phyloP scores from a whole-genome alignment of 2,113 vertebrate genomes.

The Myanophis thanlyinensis region DNA sequence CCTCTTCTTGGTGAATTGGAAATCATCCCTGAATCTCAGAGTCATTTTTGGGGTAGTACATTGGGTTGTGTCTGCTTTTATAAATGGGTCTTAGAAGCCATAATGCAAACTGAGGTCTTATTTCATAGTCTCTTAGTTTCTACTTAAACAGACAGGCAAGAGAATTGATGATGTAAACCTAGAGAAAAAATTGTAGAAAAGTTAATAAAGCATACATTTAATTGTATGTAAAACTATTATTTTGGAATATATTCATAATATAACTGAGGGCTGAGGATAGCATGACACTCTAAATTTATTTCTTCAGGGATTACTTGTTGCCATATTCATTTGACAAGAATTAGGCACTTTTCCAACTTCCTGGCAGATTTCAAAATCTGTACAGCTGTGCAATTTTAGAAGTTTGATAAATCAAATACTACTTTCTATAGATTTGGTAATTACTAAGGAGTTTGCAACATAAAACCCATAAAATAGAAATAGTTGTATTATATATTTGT shows the following conservation, averaged over 20 bases:
- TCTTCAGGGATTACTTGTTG: neutral
- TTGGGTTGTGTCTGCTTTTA: neutral
- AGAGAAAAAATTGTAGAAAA: no score
- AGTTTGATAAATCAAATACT: neutral
- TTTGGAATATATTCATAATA: neutral
- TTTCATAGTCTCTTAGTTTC: neutral
- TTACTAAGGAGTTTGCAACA: neutral
- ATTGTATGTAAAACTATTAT: neutral
- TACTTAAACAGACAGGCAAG: neutral
- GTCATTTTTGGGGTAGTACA: neutral
- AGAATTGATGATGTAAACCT: neutral
- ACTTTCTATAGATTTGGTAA: neutral
- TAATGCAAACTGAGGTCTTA: neutral
- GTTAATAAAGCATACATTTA: neutral
- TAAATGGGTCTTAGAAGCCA: neutral
- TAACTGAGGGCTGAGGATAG: neutral
- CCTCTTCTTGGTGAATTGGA: neutral
- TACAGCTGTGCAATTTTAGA: neutral
- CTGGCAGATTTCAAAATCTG: conserved; percentile 6
- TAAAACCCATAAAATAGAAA: neutral
- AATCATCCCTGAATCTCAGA: neutral
- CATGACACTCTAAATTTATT: neutral
- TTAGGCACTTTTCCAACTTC: neutral
- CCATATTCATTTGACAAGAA: neutral
- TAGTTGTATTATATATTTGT: no score